These are phyloP conservation scores for Anagrus nilaparvatae DNA, from an alignment of 1,140 invertebrate genomes.

Conservation along the genomic window DNA sequence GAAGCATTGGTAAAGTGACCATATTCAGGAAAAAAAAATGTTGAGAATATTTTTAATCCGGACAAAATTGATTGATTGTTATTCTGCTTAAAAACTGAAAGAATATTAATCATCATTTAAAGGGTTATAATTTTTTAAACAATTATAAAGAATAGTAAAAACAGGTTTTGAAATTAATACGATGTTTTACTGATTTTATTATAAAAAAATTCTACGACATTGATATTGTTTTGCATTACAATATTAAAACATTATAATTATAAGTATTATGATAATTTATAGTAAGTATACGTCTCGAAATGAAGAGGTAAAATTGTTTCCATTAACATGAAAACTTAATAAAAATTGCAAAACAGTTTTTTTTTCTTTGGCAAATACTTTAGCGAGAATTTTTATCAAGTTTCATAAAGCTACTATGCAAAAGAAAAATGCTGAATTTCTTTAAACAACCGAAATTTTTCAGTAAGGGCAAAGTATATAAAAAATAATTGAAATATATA, in stretches of 20 bases:
- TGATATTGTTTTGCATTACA: too few species aligned
- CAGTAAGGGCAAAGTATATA: conserved; percentile 7
- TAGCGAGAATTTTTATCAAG: too few species aligned
- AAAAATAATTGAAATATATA: conserved; percentile 8
- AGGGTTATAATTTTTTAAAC: conserved; percentile 16
- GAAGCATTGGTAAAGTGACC: too few species aligned
- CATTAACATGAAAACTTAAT: too few species aligned
- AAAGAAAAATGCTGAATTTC: conserved; percentile 15
- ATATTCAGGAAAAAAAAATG: conserved; percentile 8
- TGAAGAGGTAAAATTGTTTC: too few species aligned
- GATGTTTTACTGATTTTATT: conserved; percentile 17
- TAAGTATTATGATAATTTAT: too few species aligned
- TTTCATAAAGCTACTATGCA: too few species aligned
- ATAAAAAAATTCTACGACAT: too few species aligned
- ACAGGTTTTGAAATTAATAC: conserved; percentile 17
- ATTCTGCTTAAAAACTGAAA: conserved; percentile 4
- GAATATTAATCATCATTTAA: conserved; percentile 10
- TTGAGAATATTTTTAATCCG: neutral
- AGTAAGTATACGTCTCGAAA: too few species aligned
- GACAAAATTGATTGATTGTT: neutral
- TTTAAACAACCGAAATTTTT: conserved; percentile 1
- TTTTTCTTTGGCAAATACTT: too few species aligned
- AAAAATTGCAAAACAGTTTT: too few species aligned
- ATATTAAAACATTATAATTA: too few species aligned
- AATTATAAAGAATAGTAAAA: conserved; percentile 21